A percentile compares a stretch with the other conserved stretches of the same genome.
Conservation (phyloP, 2,888 invertebrate species). For the Adineta ricciae region DNA sequence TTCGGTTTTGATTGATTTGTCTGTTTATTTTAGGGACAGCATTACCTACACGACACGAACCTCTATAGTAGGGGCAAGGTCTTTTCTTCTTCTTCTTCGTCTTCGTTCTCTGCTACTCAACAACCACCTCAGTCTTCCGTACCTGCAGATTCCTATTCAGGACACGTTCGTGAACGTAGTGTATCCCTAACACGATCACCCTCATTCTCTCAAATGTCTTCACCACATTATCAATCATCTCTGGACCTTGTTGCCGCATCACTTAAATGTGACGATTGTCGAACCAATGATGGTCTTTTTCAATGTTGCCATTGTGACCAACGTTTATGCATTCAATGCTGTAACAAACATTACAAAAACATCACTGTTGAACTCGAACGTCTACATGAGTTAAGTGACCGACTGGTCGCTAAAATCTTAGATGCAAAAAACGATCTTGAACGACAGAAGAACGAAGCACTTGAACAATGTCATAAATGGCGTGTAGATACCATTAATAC, state of each 20-base stretch:
- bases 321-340: slow-evolving; percentile 11
- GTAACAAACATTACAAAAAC: slow-evolving; percentile 14
- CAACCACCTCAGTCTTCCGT: background rate
- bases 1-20: background rate
- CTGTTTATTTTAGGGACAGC: background rate
- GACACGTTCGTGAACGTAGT: background rate
- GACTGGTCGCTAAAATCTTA: background rate
- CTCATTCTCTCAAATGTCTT: background rate
- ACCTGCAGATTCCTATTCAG: background rate
- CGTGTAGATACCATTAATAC: background rate
- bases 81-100: background rate
- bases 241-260: background rate
- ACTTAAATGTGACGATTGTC: background rate
- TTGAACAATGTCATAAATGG: slow-evolving; percentile 22
- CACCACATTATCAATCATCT: background rate
- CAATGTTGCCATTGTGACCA: slow-evolving; percentile 22
- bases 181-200: background rate
- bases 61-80: background rate
- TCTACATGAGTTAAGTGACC: background rate
- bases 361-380: background rate
- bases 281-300: background rate
- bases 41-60: background rate
- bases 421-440: slow-evolving; percentile 11
- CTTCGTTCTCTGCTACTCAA: background rate
- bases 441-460: slow-evolving; percentile 13